Evolutionary conservation across 1,140 invertebrate species (phyloP).

Genomic region (Caenorhabditis remanei): DNA sequence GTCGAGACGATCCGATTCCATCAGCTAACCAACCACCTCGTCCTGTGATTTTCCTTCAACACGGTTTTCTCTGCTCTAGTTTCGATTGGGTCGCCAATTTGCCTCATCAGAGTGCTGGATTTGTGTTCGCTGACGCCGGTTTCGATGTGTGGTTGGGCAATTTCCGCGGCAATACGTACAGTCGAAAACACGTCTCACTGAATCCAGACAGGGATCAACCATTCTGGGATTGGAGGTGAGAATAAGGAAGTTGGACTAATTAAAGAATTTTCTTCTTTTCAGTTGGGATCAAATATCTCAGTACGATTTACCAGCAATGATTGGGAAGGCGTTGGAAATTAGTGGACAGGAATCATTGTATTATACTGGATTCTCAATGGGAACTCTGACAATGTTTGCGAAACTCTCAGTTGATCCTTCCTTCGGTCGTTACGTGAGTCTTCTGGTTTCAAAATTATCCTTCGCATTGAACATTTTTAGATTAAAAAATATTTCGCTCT

Average conservation of each 20-base stretch:
- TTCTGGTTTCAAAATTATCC: neutral
- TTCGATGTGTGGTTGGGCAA: slow-evolving; percentile 86
- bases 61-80: slow-evolving; percentile 85
- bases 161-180: slow-evolving; percentile 82
- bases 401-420: slow-evolving; percentile 71
- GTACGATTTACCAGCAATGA: slow-evolving; percentile 83
- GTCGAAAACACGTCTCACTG: slow-evolving; percentile 79
- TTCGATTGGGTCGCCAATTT: slow-evolving; percentile 84
- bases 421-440: slow-evolving; percentile 76
- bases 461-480: slow-evolving; percentile 60
- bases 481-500: slow-evolving; percentile 75
- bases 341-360: slow-evolving; percentile 75
- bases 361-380: slow-evolving; percentile 81
- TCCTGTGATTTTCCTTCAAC: slow-evolving; percentile 81
- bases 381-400: slow-evolving; percentile 79
- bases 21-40: slow-evolving; percentile 12
- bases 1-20: slow-evolving; percentile 57
- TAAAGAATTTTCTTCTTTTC: slow-evolving; percentile 62
- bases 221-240: slow-evolving; percentile 78
- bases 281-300: slow-evolving; percentile 86
- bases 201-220: slow-evolving; percentile 63
- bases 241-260: neutral
- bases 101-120: slow-evolving; percentile 82
- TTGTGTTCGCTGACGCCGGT: slow-evolving; percentile 81
- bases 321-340: slow-evolving; percentile 82